These are phyloP conservation scores for Antitype chi DNA, from an alignment of 2,888 invertebrate genomes.

Conservation along the genomic window DNA sequence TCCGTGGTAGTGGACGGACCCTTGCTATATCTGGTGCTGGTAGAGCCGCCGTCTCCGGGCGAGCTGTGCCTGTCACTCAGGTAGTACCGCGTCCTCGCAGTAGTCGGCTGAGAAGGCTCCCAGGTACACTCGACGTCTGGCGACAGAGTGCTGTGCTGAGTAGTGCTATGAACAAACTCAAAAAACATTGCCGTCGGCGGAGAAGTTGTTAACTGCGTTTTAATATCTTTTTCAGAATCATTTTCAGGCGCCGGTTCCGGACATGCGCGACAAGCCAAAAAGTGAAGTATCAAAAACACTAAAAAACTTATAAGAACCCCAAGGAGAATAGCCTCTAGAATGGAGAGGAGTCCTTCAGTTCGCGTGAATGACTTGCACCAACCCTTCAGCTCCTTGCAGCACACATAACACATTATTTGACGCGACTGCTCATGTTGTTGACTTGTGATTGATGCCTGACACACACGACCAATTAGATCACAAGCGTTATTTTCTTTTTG, in stretches of 20 bases:
- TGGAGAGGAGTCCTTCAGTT: conserved; percentile 75
- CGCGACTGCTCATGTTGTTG: conserved; percentile 60
- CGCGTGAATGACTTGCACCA: conserved; percentile 85
- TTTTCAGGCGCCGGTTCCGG: not conserved
- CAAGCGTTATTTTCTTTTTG: conserved; percentile 4
- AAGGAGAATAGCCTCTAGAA: conserved; percentile 76
- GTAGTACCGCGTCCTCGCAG: conserved; percentile 73
- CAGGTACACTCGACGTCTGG: conserved; percentile 78
- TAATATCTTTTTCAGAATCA: too few species aligned
- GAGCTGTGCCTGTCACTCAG: conserved; percentile 34
- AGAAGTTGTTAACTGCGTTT: too few species aligned
- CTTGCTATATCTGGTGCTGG: not conserved
- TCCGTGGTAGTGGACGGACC: conserved; percentile 6
- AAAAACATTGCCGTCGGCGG: not conserved
- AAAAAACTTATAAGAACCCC: conserved; percentile 74
- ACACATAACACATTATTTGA: conserved; percentile 80
- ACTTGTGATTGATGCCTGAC: conserved; percentile 55
- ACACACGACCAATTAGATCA: conserved; percentile 74
- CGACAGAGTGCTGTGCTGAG: conserved; percentile 45
- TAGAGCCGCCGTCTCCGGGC: not conserved
- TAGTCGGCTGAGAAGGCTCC: conserved; percentile 78
- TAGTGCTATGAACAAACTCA: not conserved
- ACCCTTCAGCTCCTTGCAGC: conserved; percentile 78
- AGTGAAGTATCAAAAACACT: conserved; percentile 79
- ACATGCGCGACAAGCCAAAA: conserved; percentile 72